Evolutionary conservation across 2,888 invertebrate species (phyloP).

Genomic region (Mythimna vitellina): DNA sequence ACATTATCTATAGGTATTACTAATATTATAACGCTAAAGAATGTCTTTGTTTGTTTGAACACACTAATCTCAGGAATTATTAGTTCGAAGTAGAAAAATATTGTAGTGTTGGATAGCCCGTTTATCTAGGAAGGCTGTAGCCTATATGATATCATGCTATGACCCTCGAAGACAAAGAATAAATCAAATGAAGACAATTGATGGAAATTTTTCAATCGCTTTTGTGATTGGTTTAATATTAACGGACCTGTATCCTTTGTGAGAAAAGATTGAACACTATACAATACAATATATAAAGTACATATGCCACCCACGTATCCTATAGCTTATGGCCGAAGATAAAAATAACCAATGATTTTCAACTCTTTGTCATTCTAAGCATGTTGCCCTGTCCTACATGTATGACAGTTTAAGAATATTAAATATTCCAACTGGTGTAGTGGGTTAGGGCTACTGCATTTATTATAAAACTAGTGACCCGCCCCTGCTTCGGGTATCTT

Average conservation of each 20-base stretch:
- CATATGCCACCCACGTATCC: constrained; percentile 56
- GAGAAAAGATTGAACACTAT: constrained; percentile 27
- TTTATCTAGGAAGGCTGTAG: too few species aligned
- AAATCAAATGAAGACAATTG: constrained; percentile 21
- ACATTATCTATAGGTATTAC: background rate
- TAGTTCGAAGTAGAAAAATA: too few species aligned
- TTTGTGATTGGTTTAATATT: constrained; percentile 45
- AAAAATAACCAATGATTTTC: constrained; percentile 56
- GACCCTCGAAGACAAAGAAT: constrained; percentile 8
- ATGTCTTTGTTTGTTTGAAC: too few species aligned
- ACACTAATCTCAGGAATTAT: too few species aligned
- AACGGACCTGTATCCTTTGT: constrained; percentile 9
- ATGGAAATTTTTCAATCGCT: constrained; percentile 7
- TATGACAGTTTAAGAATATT: constrained; percentile 48
- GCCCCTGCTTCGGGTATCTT: too few species aligned
- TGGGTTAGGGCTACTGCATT: constrained; percentile 11
- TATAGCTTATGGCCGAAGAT: constrained; percentile 36
- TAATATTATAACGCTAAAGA: too few species aligned
- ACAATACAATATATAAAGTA: background rate
- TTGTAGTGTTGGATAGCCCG: too few species aligned
- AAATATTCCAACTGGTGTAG: constrained; percentile 35
- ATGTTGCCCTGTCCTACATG: constrained; percentile 42
- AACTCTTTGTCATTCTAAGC: constrained; percentile 57
- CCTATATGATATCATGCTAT: too few species aligned
- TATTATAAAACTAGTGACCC: background rate